Evolutionary conservation across 2,888 invertebrate species (phyloP).

Genomic region (Campopleginae sp.): DNA sequence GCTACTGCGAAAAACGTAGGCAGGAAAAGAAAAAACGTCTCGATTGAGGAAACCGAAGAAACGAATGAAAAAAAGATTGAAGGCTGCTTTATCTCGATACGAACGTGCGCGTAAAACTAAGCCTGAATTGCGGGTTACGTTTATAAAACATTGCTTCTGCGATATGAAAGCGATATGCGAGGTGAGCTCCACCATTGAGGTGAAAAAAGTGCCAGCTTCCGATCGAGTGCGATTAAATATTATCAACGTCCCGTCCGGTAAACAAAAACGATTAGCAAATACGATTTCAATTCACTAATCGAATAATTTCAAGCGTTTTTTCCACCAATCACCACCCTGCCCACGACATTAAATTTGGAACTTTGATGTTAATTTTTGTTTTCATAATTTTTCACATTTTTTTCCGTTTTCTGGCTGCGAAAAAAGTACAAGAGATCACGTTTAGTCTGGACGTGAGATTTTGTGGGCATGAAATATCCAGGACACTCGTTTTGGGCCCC

Average conservation of each 20-base stretch:
- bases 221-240: background rate
- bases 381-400: too few relatives aligned
- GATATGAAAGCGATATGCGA: constrained; percentile 24
- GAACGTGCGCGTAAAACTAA: constrained; percentile 2
- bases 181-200: background rate
- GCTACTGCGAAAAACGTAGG: constrained; percentile 3
- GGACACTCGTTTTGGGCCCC: too few relatives aligned
- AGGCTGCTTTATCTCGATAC: constrained; percentile 1
- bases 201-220: background rate
- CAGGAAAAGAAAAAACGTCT: background rate
- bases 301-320: too few relatives aligned
- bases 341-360: too few relatives aligned
- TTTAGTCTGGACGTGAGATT: too few relatives aligned
- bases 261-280: background rate
- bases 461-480: too few relatives aligned
- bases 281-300: too few relatives aligned
- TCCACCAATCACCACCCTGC: too few relatives aligned
- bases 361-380: too few relatives aligned
- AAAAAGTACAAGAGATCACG: too few relatives aligned
- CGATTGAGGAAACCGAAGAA: constrained; percentile 1
- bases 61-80: background rate
- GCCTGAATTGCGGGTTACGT: background rate
- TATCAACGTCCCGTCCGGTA: background rate
- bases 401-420: too few relatives aligned
- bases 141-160: constrained; percentile 10